Base-by-base conservation (phyloP, 2,888 invertebrate species). In the Plutella xylostella region DNA sequence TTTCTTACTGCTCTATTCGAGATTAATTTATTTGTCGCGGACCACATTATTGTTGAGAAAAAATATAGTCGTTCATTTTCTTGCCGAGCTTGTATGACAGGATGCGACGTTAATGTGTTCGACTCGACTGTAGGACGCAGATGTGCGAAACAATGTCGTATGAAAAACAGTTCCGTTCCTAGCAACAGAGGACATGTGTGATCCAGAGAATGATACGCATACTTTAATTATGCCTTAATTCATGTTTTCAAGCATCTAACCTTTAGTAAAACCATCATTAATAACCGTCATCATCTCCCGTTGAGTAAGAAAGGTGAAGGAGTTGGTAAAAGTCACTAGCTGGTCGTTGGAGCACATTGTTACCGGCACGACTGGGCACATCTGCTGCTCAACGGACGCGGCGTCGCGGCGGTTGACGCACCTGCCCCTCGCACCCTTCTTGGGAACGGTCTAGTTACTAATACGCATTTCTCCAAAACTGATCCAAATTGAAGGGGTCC, bases 21-120 rank as follows among this genome's bases (percentile, higher is more conserved):
- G 69, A 72, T 75, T 72, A 70, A 73, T 74, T 71, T 70, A 67
- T 72, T 69, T 72, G 68, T 68, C 61, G 65, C 64, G 62, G 58
- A 65, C 60, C 58, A 62, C 63, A 68, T 74, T 70, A 73, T 64
- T 69, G 65, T 63, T 54, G 53, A 52, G 58, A 61, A 71, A 72
- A 74, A 74, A 69, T n/a, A 62, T 52, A 48, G 53, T 49, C 54
- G 60, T 59, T 60, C 58, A 61, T 66, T 72, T 65, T 76, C 68
- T 74, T 63, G 63, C 57, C 53, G 60, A 61, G 66, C 65, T 69
- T 68, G 78, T 77, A 79, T 76, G 79, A 73, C 80, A 76, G 78
- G 78, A 79, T 78, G 72, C 67, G 68, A 67, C 68, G 71, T 66
- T 72, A 68, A 73, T 70, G 69, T 61, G 55, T 55, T 50, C 49